These are phyloP conservation scores for Ceryle rudis DNA, from an alignment of 2,797 vertebrate genomes.

Conservation along the genomic window DNA sequence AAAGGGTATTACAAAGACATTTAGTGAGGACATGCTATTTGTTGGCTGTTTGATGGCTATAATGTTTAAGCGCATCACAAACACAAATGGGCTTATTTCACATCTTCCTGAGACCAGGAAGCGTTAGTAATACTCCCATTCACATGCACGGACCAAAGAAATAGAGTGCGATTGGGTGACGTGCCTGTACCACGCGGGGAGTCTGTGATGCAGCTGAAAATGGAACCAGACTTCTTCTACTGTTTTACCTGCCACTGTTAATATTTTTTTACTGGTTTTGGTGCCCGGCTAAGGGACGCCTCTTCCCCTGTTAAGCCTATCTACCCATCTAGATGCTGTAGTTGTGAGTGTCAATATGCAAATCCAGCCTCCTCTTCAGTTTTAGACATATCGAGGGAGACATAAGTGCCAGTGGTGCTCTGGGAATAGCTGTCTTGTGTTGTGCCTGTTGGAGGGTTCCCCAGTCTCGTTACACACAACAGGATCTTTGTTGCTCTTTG, in stretches of 20 bases:
- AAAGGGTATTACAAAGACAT: conserved; percentile 11
- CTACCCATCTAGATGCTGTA: not conserved
- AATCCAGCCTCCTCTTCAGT: not conserved
- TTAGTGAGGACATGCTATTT: conserved; percentile 9
- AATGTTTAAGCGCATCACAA: conserved; percentile 38
- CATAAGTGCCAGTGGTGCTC: not conserved
- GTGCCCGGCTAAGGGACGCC: not conserved
- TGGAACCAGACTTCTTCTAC: not conserved
- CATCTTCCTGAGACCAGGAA: conserved; percentile 13
- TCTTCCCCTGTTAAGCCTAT: not conserved
- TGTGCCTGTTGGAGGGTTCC: not conserved
- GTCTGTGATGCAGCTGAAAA: not conserved
- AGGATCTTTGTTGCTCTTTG: not conserved
- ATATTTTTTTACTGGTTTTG: not conserved
- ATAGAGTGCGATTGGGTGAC: not conserved
- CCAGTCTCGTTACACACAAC: no score
- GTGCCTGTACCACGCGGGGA: fast-evolving
- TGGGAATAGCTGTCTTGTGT: not conserved
- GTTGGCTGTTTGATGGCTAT: conserved; percentile 14
- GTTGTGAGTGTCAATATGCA: not conserved
- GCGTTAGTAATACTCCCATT: not conserved
- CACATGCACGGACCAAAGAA: not conserved
- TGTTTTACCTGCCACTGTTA: not conserved
- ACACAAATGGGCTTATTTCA: conserved; percentile 34
- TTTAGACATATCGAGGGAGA: not conserved